These are phyloP conservation scores for Argyrosomus regius DNA, from an alignment of 2,797 vertebrate genomes.

Conservation along the genomic window DNA sequence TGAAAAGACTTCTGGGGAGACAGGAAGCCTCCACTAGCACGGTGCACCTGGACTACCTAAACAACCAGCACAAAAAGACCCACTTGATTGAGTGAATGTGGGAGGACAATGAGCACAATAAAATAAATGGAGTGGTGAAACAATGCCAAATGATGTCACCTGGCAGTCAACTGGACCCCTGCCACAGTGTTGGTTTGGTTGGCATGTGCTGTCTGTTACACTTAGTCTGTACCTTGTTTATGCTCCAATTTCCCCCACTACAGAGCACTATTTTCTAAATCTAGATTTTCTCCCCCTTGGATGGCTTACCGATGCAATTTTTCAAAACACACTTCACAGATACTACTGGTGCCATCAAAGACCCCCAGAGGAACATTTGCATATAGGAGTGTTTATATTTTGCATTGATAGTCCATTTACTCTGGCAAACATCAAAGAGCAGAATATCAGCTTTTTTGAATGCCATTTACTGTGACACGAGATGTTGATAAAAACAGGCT, in stretches of 20 bases:
- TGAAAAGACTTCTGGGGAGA: constrained; percentile 78
- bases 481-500: constrained; percentile 68
- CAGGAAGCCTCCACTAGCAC: constrained; percentile 77
- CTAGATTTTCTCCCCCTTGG: constrained; percentile 46
- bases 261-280: constrained; percentile 53
- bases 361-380: constrained; percentile 77
- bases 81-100: constrained; percentile 80
- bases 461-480: constrained; percentile 69
- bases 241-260: constrained; percentile 49
- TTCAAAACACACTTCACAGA: constrained; percentile 81
- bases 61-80: constrained; percentile 77
- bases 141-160: constrained; percentile 82
- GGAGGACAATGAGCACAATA: constrained; percentile 76
- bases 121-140: constrained; percentile 80
- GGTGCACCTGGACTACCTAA: constrained; percentile 82
- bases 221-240: constrained; percentile 58
- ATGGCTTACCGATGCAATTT: constrained; percentile 79
- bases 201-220: constrained; percentile 53
- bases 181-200: constrained; percentile 48
- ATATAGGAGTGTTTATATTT: constrained; percentile 80
- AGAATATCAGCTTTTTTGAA: constrained; percentile 74
- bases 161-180: constrained; percentile 75
- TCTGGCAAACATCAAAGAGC: constrained; percentile 80
- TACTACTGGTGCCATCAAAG: constrained; percentile 77
- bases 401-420: constrained; percentile 83